A percentile compares a stretch with the other conserved stretches of the same genome.
phyloP scores from a whole-genome alignment of 2,888 invertebrate species.

The Halictus ligatus region DNA sequence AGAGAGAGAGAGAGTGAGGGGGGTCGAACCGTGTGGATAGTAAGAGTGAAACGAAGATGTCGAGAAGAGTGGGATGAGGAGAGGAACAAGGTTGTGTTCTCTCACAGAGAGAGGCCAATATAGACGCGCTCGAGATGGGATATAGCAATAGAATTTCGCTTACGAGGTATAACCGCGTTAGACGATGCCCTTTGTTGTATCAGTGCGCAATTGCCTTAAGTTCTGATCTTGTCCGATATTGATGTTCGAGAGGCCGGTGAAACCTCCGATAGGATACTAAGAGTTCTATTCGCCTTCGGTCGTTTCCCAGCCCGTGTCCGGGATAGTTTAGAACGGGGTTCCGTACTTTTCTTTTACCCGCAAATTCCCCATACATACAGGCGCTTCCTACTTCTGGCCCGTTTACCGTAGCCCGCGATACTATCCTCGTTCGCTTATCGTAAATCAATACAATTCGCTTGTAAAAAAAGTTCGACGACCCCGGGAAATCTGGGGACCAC shows the following conservation, averaged over 20 bases:
- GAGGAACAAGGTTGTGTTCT: conserved; percentile 63
- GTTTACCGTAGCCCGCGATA: not conserved
- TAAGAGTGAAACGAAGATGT: conserved; percentile 50
- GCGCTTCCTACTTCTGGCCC: not conserved
- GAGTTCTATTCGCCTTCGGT: conserved; percentile 59
- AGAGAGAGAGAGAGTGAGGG: conserved; percentile 3
- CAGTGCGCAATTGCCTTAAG: conserved; percentile 79
- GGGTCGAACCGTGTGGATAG: conserved; percentile 25
- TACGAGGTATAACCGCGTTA: conserved; percentile 79
- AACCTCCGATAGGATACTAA: conserved; percentile 65
- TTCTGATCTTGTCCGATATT: conserved; percentile 77
- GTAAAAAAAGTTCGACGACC: conserved; percentile 2
- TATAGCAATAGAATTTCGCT: conserved; percentile 79
- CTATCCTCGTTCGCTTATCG: conserved; percentile 7
- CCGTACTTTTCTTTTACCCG: conserved; percentile 10
- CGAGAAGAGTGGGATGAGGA: conserved; percentile 53
- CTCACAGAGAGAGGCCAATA: conserved; percentile 69
- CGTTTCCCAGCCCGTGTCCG: conserved; percentile 44
- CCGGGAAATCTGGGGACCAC: not conserved
- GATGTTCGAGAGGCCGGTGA: conserved; percentile 69
- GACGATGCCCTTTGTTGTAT: conserved; percentile 80
- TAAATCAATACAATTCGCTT: conserved; percentile 9
- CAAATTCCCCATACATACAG: conserved; percentile 37
- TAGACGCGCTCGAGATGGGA: conserved; percentile 73
- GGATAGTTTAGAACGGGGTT: conserved; percentile 44